These are phyloP conservation scores for Pangasianodon hypophthalmus DNA, from an alignment of 2,113 vertebrate genomes.

Conservation along the genomic window DNA sequence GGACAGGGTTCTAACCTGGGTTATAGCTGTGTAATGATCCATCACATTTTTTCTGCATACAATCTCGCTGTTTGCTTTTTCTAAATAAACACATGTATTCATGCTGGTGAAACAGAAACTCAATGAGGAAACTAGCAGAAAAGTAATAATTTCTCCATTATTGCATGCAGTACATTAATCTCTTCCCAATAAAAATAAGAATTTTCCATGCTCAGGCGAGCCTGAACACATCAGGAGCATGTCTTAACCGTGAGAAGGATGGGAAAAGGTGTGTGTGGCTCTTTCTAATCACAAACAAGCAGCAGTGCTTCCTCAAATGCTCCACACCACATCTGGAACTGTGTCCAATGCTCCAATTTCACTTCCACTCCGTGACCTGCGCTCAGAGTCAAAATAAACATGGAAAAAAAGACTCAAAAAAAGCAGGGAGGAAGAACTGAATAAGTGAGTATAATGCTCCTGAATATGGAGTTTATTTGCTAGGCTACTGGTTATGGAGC, in stretches of 20 bases:
- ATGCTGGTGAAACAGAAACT: neutral
- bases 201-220: neutral
- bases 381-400: conserved; percentile 62
- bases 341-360: conserved; percentile 56
- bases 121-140: neutral
- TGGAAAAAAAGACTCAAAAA: neutral
- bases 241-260: neutral
- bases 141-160: neutral
- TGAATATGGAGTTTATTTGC: conserved; percentile 57
- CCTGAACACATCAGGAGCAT: conserved; percentile 7
- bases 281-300: conserved; percentile 56
- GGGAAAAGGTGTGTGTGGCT: neutral
- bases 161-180: neutral
- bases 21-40: neutral
- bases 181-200: too few species aligned
- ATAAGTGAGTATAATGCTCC: neutral
- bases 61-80: neutral
- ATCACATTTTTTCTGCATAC: neutral
- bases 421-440: neutral
- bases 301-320: conserved; percentile 49
- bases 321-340: conserved; percentile 67
- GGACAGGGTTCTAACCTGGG: neutral
- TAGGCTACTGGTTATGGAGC: conserved; percentile 45
- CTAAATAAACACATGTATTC: neutral
- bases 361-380: conserved; percentile 67